These are phyloP conservation scores for Dallia pectoralis DNA, from an alignment of 2,797 vertebrate genomes.

Conservation along the genomic window DNA sequence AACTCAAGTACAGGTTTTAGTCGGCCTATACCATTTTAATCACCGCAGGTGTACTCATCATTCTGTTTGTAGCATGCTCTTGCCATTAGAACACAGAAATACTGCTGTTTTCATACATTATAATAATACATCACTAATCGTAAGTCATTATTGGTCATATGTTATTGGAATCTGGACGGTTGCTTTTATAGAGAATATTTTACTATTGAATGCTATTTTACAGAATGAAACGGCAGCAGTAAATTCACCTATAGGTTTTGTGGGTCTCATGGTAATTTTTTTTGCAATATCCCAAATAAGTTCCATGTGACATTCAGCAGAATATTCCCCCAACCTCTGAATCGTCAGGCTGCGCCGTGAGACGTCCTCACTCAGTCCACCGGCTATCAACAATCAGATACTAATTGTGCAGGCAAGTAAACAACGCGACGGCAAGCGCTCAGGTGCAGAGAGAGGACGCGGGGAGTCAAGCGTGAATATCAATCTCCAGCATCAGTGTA, in stretches of 20 bases:
- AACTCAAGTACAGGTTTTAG: too few relatives aligned
- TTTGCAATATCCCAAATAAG: not conserved
- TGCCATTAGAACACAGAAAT: too few relatives aligned
- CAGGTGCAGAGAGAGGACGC: constrained; percentile 71
- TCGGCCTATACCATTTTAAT: too few relatives aligned
- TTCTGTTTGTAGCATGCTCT: too few relatives aligned
- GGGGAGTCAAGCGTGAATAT: constrained; percentile 79
- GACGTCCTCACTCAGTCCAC: constrained; percentile 33
- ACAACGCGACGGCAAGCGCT: constrained; percentile 62
- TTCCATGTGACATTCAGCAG: not conserved
- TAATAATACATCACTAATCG: too few relatives aligned
- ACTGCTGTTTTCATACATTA: too few relatives aligned
- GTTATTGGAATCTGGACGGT: too few relatives aligned
- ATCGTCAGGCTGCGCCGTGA: constrained; percentile 21
- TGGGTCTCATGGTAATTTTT: not conserved
- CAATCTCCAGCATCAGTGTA: constrained; percentile 80
- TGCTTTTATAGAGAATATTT: not conserved
- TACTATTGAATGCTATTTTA: not conserved
- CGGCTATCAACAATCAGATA: constrained; percentile 51
- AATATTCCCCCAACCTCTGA: not conserved
- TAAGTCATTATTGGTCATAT: too few relatives aligned
- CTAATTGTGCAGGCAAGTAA: constrained; percentile 80
- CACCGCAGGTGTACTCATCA: too few relatives aligned
- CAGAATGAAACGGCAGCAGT: not conserved
- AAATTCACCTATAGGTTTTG: not conserved